Evolutionary conservation across 2,113 vertebrate species (phyloP).

Genomic region (Hystrix cristata): DNA sequence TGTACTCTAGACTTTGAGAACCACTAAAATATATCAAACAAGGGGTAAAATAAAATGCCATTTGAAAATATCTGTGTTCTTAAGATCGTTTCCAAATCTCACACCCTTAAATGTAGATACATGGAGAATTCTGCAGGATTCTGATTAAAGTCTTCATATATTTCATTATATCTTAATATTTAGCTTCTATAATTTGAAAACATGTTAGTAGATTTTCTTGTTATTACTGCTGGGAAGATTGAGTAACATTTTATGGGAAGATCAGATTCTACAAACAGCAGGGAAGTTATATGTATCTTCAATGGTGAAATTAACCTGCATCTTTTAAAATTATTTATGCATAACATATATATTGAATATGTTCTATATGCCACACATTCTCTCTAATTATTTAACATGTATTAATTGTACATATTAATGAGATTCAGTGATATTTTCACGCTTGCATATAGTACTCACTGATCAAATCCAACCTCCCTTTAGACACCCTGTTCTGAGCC

Average conservation of each 20-base stretch:
- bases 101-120: neutral
- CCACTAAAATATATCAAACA: neutral
- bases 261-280: conserved; percentile 1
- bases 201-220: neutral
- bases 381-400: neutral
- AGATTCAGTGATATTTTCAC: neutral
- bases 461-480: neutral
- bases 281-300: neutral
- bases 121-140: conserved; percentile 1
- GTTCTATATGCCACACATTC: neutral
- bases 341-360: neutral
- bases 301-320: neutral
- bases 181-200: neutral
- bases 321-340: neutral
- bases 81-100: neutral
- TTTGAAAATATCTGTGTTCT: conserved; percentile 4
- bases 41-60: conserved; percentile 6
- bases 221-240: neutral
- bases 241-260: neutral
- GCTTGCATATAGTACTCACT: neutral
- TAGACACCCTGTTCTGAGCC: neutral
- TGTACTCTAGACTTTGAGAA: neutral
- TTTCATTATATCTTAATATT: conserved; percentile 52
- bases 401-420: neutral
- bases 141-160: neutral